Conservation (phyloP, 2,888 invertebrate genomes). For the Ditula angustiorana region DNA sequence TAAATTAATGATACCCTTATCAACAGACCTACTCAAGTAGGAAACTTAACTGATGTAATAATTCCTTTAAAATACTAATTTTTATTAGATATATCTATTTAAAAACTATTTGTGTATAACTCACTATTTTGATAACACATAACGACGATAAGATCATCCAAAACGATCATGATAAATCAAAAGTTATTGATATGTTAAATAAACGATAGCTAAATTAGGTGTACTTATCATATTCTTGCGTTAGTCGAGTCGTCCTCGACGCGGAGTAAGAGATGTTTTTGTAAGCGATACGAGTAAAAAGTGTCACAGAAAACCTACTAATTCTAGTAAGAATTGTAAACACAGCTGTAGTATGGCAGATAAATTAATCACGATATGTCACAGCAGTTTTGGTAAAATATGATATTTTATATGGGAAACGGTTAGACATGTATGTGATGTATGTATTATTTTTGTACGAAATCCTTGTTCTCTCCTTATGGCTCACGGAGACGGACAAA, state of each 20-base stretch:
- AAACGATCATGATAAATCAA: not conserved
- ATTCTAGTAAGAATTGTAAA: not conserved
- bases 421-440: conserved; percentile 16
- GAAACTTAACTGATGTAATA: not conserved
- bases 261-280: not conserved
- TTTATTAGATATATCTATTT: not conserved
- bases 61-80: conserved; percentile 14
- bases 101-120: conserved; percentile 1
- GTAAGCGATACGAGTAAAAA: not conserved
- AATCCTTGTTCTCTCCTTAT: conserved; percentile 52
- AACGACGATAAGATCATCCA: not conserved
- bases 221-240: not conserved
- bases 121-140: conserved; percentile 1
- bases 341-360: not conserved
- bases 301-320: not conserved
- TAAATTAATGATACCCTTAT: conserved; percentile 7
- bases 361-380: conserved; percentile 45
- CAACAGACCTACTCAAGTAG: conserved; percentile 16
- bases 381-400: conserved; percentile 47
- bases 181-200: not conserved
- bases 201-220: not conserved
- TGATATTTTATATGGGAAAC: conserved; percentile 44
- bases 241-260: not conserved
- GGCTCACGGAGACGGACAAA: conserved; percentile 65
- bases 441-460: conserved; percentile 65